A percentile compares a stretch with the other conserved stretches of the same genome.
phyloP scores from a whole-genome alignment of 2,888 invertebrate genomes.

The Tetragnatha montana region DNA sequence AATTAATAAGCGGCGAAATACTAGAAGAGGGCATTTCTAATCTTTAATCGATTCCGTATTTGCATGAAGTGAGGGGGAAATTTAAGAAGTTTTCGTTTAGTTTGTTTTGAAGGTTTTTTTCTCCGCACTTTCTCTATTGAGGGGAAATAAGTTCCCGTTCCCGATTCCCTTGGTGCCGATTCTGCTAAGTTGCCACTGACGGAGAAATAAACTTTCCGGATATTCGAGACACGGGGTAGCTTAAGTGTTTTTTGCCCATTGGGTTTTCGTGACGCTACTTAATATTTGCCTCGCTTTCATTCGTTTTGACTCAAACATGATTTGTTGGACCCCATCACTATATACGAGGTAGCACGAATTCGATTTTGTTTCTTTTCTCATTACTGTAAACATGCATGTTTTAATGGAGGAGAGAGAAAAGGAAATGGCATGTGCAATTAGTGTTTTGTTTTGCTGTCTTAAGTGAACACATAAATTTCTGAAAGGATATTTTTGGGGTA shows the following conservation, averaged over 20 bases:
- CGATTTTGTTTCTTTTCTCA: too few species aligned
- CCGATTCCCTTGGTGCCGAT: not conserved
- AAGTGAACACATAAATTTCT: too few species aligned
- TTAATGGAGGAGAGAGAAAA: too few species aligned
- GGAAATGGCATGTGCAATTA: too few species aligned
- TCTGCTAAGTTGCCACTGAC: not conserved
- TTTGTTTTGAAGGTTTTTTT: not conserved
- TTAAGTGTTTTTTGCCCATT: not conserved
- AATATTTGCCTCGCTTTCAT: not conserved
- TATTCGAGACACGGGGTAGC: not conserved
- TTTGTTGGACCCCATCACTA: not conserved
- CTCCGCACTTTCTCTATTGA: not conserved
- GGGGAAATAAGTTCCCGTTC: not conserved
- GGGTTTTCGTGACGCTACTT: not conserved
- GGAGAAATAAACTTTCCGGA: not conserved
- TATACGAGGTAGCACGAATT: too few species aligned
- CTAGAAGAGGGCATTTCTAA: constrained; percentile 6
- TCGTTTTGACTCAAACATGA: not conserved
- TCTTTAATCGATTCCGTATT: constrained; percentile 9
- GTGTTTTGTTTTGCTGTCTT: too few species aligned
- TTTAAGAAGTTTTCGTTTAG: not conserved
- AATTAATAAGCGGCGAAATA: constrained; percentile 43
- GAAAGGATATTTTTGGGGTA: too few species aligned
- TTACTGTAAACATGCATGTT: too few species aligned
- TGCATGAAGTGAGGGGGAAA: not conserved